Percentiles rank a stretch among this genome's conserved stretches.
These are phyloP conservation scores for Ptilodon capucinus DNA, from an alignment of 2,888 invertebrate species.

Conservation along the genomic window DNA sequence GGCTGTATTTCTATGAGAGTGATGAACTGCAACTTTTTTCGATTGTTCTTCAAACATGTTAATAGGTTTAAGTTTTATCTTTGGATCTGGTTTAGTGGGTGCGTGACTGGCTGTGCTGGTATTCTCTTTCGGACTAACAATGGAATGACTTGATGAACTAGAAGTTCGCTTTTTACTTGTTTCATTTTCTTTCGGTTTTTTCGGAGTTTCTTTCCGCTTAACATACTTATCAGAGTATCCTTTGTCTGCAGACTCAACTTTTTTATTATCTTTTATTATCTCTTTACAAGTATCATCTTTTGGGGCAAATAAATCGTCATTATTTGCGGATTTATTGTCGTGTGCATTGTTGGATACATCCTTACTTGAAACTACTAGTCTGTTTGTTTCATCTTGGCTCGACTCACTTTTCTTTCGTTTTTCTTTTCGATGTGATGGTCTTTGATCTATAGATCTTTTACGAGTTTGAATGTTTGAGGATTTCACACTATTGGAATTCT, in stretches of 20 bases:
- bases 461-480: slow-evolving; percentile 47
- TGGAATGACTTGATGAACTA: slow-evolving; percentile 58
- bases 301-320: slow-evolving; percentile 47
- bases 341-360: slow-evolving; percentile 34
- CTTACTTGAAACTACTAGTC: slow-evolving; percentile 44
- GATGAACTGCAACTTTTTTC: slow-evolving; percentile 53
- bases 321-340: slow-evolving; percentile 36
- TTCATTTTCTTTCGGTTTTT: slow-evolving; percentile 43
- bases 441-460: slow-evolving; percentile 69
- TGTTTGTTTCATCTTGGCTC: slow-evolving; percentile 33
- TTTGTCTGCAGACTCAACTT: slow-evolving; percentile 45
- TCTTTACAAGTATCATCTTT: slow-evolving; percentile 42
- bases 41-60: slow-evolving; percentile 68
- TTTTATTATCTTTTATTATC: slow-evolving; percentile 45
- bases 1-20: slow-evolving; percentile 64
- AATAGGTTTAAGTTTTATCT: slow-evolving; percentile 62
- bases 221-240: slow-evolving; percentile 67
- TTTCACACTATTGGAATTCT: slow-evolving; percentile 31
- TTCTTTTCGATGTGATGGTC: slow-evolving; percentile 74
- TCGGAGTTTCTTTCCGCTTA: slow-evolving; percentile 62
- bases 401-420: slow-evolving; percentile 71
- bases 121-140: slow-evolving; percentile 53
- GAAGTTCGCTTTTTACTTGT: slow-evolving; percentile 45
- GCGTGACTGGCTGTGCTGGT: slow-evolving; percentile 36
- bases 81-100: slow-evolving; percentile 51